Conservation (phyloP, 2,888 invertebrate genomes). For the Spodoptera picta region DNA sequence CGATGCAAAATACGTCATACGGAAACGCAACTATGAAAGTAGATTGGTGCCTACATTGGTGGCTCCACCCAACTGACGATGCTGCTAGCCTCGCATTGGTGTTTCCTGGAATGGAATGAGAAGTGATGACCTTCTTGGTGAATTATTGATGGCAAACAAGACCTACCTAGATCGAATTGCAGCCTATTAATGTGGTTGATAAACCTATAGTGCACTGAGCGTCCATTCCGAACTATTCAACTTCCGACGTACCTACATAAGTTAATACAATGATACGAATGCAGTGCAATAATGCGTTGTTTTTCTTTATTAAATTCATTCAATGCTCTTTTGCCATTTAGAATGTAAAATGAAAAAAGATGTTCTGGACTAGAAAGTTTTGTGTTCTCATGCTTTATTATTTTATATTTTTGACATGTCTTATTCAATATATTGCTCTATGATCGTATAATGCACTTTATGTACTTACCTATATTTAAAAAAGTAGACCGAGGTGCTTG, state of each 20-base stretch:
- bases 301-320: too few species aligned
- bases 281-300: too few species aligned
- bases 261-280: too few species aligned
- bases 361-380: too few species aligned
- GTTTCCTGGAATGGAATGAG: slow-evolving; percentile 72
- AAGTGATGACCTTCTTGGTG: slow-evolving; percentile 67
- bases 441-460: too few species aligned
- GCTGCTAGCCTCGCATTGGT: slow-evolving; percentile 76
- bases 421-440: too few species aligned
- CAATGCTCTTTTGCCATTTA: too few species aligned
- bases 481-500: too few species aligned
- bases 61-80: slow-evolving; percentile 78
- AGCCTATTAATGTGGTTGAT: slow-evolving; percentile 42
- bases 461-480: too few species aligned
- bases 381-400: too few species aligned
- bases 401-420: too few species aligned
- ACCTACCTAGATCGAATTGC: slow-evolving; percentile 56
- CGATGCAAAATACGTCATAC: slow-evolving; percentile 60
- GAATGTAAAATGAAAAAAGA: too few species aligned
- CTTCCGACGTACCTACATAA: not conserved
- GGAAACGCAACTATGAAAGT: slow-evolving; percentile 68
- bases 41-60: slow-evolving; percentile 67
- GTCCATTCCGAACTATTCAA: not conserved
- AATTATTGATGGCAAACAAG: slow-evolving; percentile 72
- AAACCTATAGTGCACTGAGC: slow-evolving; percentile 13